Conservation (phyloP, 2,113 vertebrate genomes). For the Hippocampus guttulatus region DNA sequence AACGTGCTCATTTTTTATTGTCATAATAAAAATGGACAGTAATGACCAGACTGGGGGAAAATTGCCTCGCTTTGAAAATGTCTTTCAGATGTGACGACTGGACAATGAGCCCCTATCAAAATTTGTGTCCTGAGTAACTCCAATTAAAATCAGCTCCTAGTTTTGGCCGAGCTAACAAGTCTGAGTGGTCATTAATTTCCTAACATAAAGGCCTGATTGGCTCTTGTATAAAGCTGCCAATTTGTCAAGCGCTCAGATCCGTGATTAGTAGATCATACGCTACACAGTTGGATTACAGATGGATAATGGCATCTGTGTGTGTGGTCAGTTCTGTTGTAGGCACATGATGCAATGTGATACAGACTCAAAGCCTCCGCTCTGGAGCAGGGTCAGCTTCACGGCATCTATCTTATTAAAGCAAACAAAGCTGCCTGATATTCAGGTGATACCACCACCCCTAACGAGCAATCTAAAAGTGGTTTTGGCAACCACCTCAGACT, state of each 20-base stretch:
- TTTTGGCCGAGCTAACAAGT: conserved; percentile 46
- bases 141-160: conserved; percentile 51
- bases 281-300: conserved; percentile 30
- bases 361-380: conserved; percentile 31
- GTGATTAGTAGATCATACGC: conserved; percentile 48
- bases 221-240: conserved; percentile 51
- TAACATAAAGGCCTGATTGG: conserved; percentile 46
- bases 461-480: conserved; percentile 51
- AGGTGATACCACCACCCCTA: conserved; percentile 60
- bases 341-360: conserved; percentile 53
- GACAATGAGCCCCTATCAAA: conserved; percentile 64
- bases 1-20: conserved; percentile 71
- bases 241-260: conserved; percentile 47
- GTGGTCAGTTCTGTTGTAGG: conserved; percentile 50
- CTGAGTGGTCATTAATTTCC: conserved; percentile 44
- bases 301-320: conserved; percentile 50
- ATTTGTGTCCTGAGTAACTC: conserved; percentile 55
- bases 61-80: conserved; percentile 67
- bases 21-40: conserved; percentile 74
- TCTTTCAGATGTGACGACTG: conserved; percentile 75
- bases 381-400: conserved; percentile 45
- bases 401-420: conserved; percentile 70
- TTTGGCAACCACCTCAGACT: conserved; percentile 63
- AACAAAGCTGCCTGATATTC: conserved; percentile 65
- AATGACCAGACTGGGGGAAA: conserved; percentile 70